Evolutionary conservation across 2,888 invertebrate genomes (phyloP), one percentile per base, ranked within the genome.

Genomic region (Lycaena phlaeas): DNA sequence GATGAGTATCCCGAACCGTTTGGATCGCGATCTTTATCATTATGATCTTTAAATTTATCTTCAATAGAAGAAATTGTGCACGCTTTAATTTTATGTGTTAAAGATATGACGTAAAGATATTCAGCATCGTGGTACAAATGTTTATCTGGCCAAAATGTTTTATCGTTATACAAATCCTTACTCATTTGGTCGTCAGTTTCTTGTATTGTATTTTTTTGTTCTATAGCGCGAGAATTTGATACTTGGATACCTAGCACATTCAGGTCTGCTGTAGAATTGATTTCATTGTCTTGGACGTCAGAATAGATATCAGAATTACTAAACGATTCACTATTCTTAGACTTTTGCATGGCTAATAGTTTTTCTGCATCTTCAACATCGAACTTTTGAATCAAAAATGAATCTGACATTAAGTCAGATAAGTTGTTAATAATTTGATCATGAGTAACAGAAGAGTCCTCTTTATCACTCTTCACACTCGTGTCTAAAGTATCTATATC

Each of bases 71-170:
- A 45, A 26, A 49, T 59, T 49, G 61, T 65, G 53, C 51, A 56
- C 48, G 51, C 51, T 71, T 69, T 85, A 25, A 63, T 53, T 59
- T 76, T 70, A 45, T 69, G 74, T 42, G 88, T 88, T 53, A 89
- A 61, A 42, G 61, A 64, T 28, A 87, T 71, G 58, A 88, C 88
- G 62, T 87, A 87, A 49, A 84, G 73, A 52, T 87, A 86, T 75
- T 92, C 92, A 26, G 89, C 90, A 53, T 90, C 88, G 53, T 89
- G 87, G 57, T 90, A 91, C 12, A 85, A 51, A 53, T 81, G 72
- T 64, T 88, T 90, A 39, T 87, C 84, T 2, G 78, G 61, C 90
- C 90, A 90, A 57, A 89, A 89, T 4, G 86, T 72, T 46, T 74
- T 67, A 47, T 91, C 82, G 22, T 60, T 68, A 39, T 54, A 55